phyloP scores from a whole-genome alignment of 2,888 invertebrate genomes.

The Calliphora vomitoria region DNA sequence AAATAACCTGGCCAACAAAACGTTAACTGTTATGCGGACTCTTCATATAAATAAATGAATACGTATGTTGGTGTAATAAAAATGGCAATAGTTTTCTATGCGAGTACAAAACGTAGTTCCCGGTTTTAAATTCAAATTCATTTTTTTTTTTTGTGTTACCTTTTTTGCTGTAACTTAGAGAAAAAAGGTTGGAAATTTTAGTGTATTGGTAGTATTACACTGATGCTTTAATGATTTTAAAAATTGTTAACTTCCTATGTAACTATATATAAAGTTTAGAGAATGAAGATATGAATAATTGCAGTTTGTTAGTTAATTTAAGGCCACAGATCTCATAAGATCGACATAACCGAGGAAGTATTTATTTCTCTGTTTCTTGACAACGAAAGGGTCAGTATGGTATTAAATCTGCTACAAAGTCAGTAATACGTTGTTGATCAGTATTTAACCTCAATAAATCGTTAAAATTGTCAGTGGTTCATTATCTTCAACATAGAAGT shows the following conservation, averaged over 20 bases:
- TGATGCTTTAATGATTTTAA: not conserved
- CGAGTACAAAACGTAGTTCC: conserved; percentile 38
- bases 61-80: conserved; percentile 27
- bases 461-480: too few species aligned
- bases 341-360: too few species aligned
- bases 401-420: too few species aligned
- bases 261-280: too few species aligned
- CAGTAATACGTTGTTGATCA: too few species aligned
- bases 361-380: too few species aligned
- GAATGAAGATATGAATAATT: too few species aligned
- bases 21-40: conserved; percentile 12
- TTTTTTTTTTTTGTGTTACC: not conserved
- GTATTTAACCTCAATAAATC: too few species aligned
- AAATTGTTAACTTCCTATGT: not conserved
- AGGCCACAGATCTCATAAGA: too few species aligned
- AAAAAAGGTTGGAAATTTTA: not conserved
- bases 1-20: conserved; percentile 40
- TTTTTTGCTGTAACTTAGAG: not conserved
- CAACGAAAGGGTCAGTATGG: too few species aligned
- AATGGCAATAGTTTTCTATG: conserved; percentile 52
- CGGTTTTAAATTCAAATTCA: conserved; percentile 36
- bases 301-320: too few species aligned
- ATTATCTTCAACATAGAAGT: too few species aligned
- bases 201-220: conserved; percentile 32
- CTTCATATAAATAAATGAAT: conserved; percentile 5